These are phyloP conservation scores for Caiman crocodilus DNA, from an alignment of 2,797 vertebrate genomes.

Conservation along the genomic window DNA sequence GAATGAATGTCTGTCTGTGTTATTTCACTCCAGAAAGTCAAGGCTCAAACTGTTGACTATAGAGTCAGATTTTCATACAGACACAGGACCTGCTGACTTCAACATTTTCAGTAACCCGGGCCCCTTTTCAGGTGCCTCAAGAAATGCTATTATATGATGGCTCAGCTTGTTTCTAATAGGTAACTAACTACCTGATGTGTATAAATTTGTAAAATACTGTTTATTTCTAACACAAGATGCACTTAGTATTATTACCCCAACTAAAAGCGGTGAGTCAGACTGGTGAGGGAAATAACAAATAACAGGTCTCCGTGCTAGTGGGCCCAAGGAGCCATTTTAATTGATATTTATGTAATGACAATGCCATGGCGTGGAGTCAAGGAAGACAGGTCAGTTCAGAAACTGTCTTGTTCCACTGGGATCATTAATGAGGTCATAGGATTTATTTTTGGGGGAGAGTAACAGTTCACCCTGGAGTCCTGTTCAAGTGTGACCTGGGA, in stretches of 20 bases:
- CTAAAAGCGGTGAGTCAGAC: background rate
- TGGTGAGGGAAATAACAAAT: background rate
- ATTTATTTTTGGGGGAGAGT: background rate
- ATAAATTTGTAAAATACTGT: background rate
- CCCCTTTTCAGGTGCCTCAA: too few species aligned
- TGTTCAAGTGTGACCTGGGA: accelerated
- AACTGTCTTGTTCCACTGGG: background rate
- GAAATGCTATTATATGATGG: too few species aligned
- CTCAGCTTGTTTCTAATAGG: too few species aligned
- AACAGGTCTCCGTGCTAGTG: background rate
- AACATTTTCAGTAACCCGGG: too few species aligned
- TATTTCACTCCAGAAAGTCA: background rate
- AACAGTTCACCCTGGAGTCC: background rate
- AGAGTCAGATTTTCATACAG: background rate
- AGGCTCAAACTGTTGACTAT: background rate
- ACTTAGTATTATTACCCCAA: background rate
- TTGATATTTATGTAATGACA: background rate
- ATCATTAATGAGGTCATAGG: background rate
- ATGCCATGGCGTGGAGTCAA: background rate
- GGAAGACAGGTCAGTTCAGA: background rate
- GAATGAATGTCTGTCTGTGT: background rate
- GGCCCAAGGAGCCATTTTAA: background rate
- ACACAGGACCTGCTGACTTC: background rate
- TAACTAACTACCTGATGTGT: background rate
- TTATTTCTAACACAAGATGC: background rate